Percentiles rank a stretch among this genome's conserved stretches.
phyloP scores from a whole-genome alignment of 2,113 vertebrate genomes.

The Galemys pyrenaicus region DNA sequence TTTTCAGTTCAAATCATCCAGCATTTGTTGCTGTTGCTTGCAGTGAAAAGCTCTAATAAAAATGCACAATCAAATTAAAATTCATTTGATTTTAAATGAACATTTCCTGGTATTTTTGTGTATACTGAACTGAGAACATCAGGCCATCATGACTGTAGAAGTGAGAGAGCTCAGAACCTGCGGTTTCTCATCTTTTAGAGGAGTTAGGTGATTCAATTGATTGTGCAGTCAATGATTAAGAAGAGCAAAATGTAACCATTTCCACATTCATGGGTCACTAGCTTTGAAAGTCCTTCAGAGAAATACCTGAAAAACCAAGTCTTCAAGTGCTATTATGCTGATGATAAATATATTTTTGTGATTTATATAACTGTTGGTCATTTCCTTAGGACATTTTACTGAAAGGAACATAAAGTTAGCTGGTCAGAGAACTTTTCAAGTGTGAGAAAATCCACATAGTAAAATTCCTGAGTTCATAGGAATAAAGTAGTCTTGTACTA shows the following conservation, averaged over 20 bases:
- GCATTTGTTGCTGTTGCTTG: not conserved
- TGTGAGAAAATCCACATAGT: slow-evolving; percentile 24
- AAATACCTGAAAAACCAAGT: not conserved
- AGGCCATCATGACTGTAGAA: not conserved
- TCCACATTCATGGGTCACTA: slow-evolving; percentile 25
- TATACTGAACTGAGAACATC: not conserved
- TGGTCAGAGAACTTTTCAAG: not conserved
- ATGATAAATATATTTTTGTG: not conserved
- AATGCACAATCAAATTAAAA: slow-evolving; percentile 16
- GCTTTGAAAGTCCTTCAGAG: not conserved
- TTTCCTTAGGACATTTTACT: slow-evolving; percentile 3
- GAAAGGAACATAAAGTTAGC: not conserved
- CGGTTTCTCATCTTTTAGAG: not conserved
- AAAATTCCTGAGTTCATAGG: slow-evolving; percentile 31
- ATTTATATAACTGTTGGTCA: not conserved
- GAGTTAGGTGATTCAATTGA: not conserved
- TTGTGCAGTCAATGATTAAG: not conserved
- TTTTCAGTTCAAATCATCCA: not conserved
- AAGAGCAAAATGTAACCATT: slow-evolving; percentile 29
- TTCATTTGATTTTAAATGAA: slow-evolving; percentile 10
- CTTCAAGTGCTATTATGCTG: not conserved
- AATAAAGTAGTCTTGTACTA: slow-evolving; percentile 45
- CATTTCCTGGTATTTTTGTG: not conserved
- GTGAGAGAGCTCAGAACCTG: not conserved
- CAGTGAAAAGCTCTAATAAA: not conserved